Conservation (phyloP, 2,888 invertebrate species). For the Drosophila aldrichi region DNA sequence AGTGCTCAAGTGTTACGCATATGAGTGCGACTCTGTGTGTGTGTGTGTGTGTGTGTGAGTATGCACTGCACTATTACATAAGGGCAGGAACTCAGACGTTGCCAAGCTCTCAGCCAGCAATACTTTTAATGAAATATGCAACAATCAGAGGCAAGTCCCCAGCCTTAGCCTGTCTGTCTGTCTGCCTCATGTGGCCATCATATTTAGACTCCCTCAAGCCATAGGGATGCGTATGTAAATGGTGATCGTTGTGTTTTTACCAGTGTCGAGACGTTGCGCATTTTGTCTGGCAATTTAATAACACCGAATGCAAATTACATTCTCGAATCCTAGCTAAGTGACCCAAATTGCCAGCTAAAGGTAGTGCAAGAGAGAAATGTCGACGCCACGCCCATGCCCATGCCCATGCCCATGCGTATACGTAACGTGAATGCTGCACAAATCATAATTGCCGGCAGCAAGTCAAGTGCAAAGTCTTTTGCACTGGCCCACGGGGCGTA, state of each 20-base stretch:
- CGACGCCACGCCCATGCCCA: not conserved
- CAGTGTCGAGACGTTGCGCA: constrained; percentile 45
- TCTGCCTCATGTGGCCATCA: constrained; percentile 43
- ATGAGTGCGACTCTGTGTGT: constrained; percentile 16
- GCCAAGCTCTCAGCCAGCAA: constrained; percentile 52
- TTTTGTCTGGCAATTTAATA: constrained; percentile 68
- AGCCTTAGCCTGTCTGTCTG: constrained; percentile 16
- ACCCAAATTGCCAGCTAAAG: constrained; percentile 63
- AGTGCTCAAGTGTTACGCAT: constrained; percentile 72
- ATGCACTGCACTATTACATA: constrained; percentile 21
- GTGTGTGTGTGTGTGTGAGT: constrained; percentile 5
- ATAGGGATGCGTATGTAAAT: constrained; percentile 1
- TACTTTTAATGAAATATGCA: constrained; percentile 78
- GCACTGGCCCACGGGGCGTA: constrained; percentile 38
- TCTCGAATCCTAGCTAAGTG: constrained; percentile 59
- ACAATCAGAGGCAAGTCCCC: constrained; percentile 52
- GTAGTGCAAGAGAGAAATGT: constrained; percentile 3
- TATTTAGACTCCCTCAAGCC: constrained; percentile 23
- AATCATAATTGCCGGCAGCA: constrained; percentile 59
- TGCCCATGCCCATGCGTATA: constrained; percentile 48
- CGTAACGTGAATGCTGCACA: constrained; percentile 45
- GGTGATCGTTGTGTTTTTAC: constrained; percentile 48
- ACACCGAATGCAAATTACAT: constrained; percentile 51
- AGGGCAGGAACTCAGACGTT: constrained; percentile 26
- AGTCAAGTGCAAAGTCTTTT: constrained; percentile 42